Conservation (phyloP, 2,113 vertebrate species). For the Varanus salvator region DNA sequence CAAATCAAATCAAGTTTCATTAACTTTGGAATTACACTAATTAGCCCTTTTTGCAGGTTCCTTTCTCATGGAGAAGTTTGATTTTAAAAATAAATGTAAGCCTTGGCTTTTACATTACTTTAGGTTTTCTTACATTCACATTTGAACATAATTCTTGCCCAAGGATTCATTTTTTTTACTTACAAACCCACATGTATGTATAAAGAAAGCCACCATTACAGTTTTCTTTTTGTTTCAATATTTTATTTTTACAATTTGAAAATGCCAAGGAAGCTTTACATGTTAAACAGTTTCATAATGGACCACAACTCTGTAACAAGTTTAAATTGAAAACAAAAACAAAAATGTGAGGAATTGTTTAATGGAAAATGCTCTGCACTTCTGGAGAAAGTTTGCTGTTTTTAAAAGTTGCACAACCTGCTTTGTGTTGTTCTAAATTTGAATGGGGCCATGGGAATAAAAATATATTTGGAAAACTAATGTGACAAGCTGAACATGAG, state of each 20-base stretch:
- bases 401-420: neutral
- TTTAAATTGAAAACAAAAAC: neutral
- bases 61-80: too few relatives aligned
- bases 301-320: constrained; percentile 1
- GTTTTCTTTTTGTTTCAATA: constrained; percentile 24
- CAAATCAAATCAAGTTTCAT: neutral
- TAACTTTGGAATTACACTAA: neutral
- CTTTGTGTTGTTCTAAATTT: neutral
- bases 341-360: constrained; percentile 20
- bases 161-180: neutral
- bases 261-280: constrained; percentile 43
- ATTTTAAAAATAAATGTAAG: constrained; percentile 2
- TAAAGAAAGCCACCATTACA: constrained; percentile 12
- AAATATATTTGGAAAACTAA: neutral
- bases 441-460: neutral
- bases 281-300: constrained; percentile 32
- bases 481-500: neutral
- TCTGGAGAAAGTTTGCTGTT: neutral
- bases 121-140: constrained; percentile 66
- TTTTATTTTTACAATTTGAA: constrained; percentile 47
- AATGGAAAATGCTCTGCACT: neutral
- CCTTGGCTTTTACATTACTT: constrained; percentile 57
- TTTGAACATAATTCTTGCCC: neutral
- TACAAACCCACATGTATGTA: neutral
- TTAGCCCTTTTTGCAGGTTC: neutral